A percentile compares a stretch with the other conserved stretches of the same genome.
Evolutionary conservation across 2,113 vertebrate genomes (phyloP).

Genomic region (Onychostoma macrolepis): DNA sequence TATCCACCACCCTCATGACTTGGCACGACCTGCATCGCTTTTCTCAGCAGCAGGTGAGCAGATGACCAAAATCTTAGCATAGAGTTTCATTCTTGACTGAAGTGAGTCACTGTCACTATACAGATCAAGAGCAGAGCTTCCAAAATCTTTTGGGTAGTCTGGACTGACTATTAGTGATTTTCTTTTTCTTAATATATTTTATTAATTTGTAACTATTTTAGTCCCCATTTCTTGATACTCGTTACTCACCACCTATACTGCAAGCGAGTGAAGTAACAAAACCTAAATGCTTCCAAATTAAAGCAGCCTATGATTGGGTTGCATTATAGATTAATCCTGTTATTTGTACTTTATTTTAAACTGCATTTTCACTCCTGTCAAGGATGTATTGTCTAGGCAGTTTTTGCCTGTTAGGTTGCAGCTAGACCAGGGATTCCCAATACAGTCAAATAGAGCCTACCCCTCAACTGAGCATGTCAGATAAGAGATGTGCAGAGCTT

Average conservation of each 20-base stretch:
- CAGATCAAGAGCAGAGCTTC: not conserved
- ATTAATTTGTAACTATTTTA: not conserved
- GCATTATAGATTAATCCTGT: not conserved
- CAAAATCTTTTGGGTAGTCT: not conserved
- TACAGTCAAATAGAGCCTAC: no score
- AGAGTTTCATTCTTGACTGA: no score
- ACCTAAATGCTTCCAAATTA: not conserved
- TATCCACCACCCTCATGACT: slow-evolving; percentile 92
- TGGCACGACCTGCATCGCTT: slow-evolving; percentile 92
- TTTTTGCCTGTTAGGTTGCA: not conserved
- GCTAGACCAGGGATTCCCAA: not conserved
- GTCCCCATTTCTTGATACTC: not conserved
- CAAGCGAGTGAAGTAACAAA: not conserved
- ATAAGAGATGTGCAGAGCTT: no score
- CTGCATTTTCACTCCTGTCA: not conserved
- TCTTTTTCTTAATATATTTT: not conserved
- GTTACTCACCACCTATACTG: not conserved
- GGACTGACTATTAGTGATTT: not conserved
- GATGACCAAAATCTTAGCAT: not conserved
- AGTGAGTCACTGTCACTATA: no score
- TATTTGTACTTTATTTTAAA: not conserved
- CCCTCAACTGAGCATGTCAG: no score
- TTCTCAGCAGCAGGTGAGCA: slow-evolving; percentile 92
- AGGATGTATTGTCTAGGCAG: not conserved
- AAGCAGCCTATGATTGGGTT: not conserved